Base-by-base conservation (phyloP, 2,797 vertebrate genomes). In the Myotis pilosus region DNA sequence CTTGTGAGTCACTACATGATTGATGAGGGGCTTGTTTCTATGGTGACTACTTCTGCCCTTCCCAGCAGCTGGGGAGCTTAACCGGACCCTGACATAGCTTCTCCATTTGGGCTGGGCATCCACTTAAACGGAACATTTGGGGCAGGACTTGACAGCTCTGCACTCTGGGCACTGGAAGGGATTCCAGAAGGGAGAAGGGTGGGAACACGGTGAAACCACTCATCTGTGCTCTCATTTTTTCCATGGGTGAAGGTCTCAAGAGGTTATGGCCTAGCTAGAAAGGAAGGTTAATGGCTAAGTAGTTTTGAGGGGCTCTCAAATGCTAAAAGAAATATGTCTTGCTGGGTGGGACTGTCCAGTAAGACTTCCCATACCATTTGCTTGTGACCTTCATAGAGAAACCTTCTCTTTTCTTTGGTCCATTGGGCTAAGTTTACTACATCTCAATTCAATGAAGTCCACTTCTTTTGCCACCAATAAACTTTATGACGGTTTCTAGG, bases 1-100 rank as follows among this genome's bases (percentile, higher is more conserved):
- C 69, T 81, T 68, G 30, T 97, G 95, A 98, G 74, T 98, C 98
- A 98, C 53, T 80, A 69, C 51, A 83, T 81, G 92, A 96, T 76
- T 82, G 95, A 97, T 2, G 28, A 96, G 51, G 69, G 80, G 71
- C 95, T 96, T 95, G 66, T 97, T 97, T 97, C 96, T 94, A 96
- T 96, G 95, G 97, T 96, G 97, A 97, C 78, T 28, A 71, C 69
- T 36, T 93, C 81, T 33, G 4, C 5, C 86, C 94, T 93, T 96
- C 55, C 94, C 68, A 97, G 96, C 97, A 98, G 97, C 98, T 98
- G 98, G 92, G 94, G 19, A 84, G 94, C 83, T 97, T 97, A 96
- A 96, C 96, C 92, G 3, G 28, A 84, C 95, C 91, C 95, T 97
- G 95, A 95, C 84, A 12, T 79, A 95, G 91, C 96, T 98, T 97